Percentiles rank a stretch among this genome's conserved stretches.
phyloP scores from a whole-genome alignment of 2,888 invertebrate genomes.

The Trichacis sp. region DNA sequence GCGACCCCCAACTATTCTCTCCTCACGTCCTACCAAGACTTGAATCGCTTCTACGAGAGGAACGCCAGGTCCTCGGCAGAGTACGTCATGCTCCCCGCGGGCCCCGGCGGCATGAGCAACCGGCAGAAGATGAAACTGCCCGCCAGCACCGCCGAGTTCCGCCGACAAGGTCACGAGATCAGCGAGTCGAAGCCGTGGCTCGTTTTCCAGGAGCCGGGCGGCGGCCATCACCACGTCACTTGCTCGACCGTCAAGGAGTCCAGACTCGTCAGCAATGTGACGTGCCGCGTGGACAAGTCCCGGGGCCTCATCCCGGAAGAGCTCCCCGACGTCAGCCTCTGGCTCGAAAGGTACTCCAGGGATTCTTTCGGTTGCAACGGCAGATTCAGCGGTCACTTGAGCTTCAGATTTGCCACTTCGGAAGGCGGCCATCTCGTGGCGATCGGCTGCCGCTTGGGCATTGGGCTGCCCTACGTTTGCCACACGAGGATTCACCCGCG shows the following conservation, averaged over 20 bases:
- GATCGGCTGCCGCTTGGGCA: slow-evolving; percentile 81
- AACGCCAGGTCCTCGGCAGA: slow-evolving; percentile 73
- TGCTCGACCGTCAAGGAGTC: slow-evolving; percentile 87
- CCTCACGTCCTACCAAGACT: slow-evolving; percentile 77
- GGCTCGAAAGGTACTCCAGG: slow-evolving; percentile 73
- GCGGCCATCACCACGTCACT: slow-evolving; percentile 79
- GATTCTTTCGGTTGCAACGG: slow-evolving; percentile 74
- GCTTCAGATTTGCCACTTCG: slow-evolving; percentile 80
- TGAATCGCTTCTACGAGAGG: slow-evolving; percentile 78
- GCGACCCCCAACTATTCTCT: slow-evolving; percentile 78
- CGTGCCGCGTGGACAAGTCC: slow-evolving; percentile 79
- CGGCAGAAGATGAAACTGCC: slow-evolving; percentile 79
- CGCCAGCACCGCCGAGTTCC: slow-evolving; percentile 74
- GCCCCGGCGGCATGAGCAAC: slow-evolving; percentile 81
- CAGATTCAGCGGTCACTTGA: slow-evolving; percentile 82
- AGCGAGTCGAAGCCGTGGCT: slow-evolving; percentile 83
- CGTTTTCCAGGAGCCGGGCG: slow-evolving; percentile 80
- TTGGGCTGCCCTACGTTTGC: slow-evolving; percentile 84
- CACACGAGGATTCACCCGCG: slow-evolving; percentile 78
- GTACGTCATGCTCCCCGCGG: slow-evolving; percentile 81
- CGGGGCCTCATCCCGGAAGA: slow-evolving; percentile 78
- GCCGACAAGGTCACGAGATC: slow-evolving; percentile 76
- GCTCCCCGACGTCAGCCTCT: slow-evolving; percentile 79
- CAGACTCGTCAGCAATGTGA: slow-evolving; percentile 83
- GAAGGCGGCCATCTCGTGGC: slow-evolving; percentile 73